Percentiles rank a stretch among this genome's conserved stretches.
These are phyloP conservation scores for Heliconius cydno DNA, from an alignment of 2,888 invertebrate genomes.

Conservation along the genomic window DNA sequence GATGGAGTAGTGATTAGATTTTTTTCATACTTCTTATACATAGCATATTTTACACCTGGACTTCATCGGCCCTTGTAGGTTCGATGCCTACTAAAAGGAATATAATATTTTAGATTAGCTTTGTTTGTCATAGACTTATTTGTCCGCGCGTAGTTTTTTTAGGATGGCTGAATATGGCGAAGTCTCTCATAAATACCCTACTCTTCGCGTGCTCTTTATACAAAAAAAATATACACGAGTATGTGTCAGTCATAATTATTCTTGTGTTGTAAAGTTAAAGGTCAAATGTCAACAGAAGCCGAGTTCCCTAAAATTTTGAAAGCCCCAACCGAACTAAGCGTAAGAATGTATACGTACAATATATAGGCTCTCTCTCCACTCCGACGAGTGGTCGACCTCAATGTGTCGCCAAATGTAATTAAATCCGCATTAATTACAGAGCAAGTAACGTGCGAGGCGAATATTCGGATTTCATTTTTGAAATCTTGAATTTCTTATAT, in stretches of 20 bases:
- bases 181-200: not conserved
- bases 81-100: not conserved
- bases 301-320: conserved; percentile 7
- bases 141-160: not conserved
- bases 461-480: conserved; percentile 23
- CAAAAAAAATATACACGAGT: not conserved
- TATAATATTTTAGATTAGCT: not conserved
- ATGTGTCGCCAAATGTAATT: conserved; percentile 42
- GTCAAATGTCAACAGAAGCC: conserved; percentile 18
- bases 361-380: conserved; percentile 13
- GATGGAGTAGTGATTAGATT: conserved; percentile 1
- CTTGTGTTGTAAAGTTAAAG: not conserved
- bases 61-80: not conserved
- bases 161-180: not conserved
- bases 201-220: not conserved
- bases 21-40: not conserved
- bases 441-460: conserved; percentile 13
- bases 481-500: conserved; percentile 4
- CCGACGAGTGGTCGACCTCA: conserved; percentile 40
- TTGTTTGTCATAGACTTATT: not conserved
- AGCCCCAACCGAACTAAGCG: not conserved
- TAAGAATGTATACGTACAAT: conserved; percentile 5
- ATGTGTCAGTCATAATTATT: not conserved
- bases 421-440: conserved; percentile 39
- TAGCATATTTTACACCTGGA: not conserved